Evolutionary conservation across 1,140 invertebrate genomes (phyloP), one percentile per base, ranked within the genome.

Genomic region (Lethrus apterus): DNA sequence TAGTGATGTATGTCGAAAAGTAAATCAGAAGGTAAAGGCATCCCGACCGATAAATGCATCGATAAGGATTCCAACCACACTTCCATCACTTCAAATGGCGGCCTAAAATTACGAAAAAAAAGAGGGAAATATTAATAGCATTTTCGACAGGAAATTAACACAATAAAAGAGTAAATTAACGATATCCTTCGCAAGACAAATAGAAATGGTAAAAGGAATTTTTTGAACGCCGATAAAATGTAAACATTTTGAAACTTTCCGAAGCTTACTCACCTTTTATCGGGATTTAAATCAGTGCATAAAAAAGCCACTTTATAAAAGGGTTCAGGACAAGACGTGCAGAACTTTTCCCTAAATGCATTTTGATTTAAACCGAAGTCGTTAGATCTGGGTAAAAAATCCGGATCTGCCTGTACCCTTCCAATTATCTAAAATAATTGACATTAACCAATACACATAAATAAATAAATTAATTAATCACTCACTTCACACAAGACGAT

Each of bases 401-500:
- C 92, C 1, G 92, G 92, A 72, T 96, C 92, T 0, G 92, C 92
- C 45, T 89, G 84, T 1, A 95, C 89, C 31, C 92, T 75, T 0
- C 91, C 91, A 61, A 96, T 95, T 41, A 95, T 90, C 82, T 90
- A 57, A 0, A 56, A 41, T n/a, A 3, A 48, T 41, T 41, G 2
- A 31, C 14, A 35, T 36, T n/a, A n/a, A n/a, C n/a, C n/a, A n/a
- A n/a, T n/a, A 8, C 10, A n/a, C n/a, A 20, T 35, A 13, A 24
- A 17, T 0, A 21, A 2, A 33, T 9, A 9, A 4, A 29, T 14
- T 30, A 40, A 8, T 33, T 33, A 9, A 15, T 7, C 5, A 11
- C 62, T 74, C 62, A 93, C 86, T 77, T 98, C 94, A 66, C 93
- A 96, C 3, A 96, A 70, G 45, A 98, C 86, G 34, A 98, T 95